These are phyloP conservation scores for Campoplex nolae DNA, from an alignment of 2,888 invertebrate species.

Conservation along the genomic window DNA sequence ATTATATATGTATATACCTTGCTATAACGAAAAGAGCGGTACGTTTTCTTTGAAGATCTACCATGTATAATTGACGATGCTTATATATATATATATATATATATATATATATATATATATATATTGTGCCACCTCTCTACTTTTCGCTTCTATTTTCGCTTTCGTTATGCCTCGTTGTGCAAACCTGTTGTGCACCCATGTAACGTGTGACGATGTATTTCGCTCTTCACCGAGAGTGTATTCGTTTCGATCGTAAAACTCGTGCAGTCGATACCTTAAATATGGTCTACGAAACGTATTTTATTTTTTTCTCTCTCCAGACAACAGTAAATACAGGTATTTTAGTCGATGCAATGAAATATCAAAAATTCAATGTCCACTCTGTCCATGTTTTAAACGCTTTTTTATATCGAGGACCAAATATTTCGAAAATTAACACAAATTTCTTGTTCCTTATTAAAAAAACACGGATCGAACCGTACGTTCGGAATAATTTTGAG, in stretches of 20 bases:
- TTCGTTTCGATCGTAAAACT: slow-evolving; percentile 31
- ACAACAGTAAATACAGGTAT: not conserved
- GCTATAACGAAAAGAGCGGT: slow-evolving; percentile 43
- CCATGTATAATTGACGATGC: not conserved
- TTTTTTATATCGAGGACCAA: not conserved
- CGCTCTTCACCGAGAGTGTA: not conserved
- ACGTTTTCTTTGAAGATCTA: slow-evolving; percentile 59
- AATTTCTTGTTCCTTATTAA: not conserved
- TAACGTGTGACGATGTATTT: slow-evolving; percentile 16
- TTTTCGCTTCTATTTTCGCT: slow-evolving; percentile 53
- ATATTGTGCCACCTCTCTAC: slow-evolving; percentile 3
- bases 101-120: not conserved
- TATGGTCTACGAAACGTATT: not conserved
- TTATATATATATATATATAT: not conserved
- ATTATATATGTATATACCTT: not conserved
- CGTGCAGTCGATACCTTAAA: slow-evolving; percentile 24
- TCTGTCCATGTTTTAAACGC: not conserved
- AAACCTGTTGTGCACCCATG: slow-evolving; percentile 34
- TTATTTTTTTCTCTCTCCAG: not conserved
- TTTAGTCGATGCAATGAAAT: not conserved
- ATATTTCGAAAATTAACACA: too few species aligned
- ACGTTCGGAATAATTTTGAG: too few species aligned
- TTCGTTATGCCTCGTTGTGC: slow-evolving; percentile 66
- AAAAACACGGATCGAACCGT: too few species aligned
- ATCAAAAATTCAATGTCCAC: not conserved